These are phyloP conservation scores for Liasis olivaceus DNA, from an alignment of 2,797 vertebrate genomes.

Conservation along the genomic window DNA sequence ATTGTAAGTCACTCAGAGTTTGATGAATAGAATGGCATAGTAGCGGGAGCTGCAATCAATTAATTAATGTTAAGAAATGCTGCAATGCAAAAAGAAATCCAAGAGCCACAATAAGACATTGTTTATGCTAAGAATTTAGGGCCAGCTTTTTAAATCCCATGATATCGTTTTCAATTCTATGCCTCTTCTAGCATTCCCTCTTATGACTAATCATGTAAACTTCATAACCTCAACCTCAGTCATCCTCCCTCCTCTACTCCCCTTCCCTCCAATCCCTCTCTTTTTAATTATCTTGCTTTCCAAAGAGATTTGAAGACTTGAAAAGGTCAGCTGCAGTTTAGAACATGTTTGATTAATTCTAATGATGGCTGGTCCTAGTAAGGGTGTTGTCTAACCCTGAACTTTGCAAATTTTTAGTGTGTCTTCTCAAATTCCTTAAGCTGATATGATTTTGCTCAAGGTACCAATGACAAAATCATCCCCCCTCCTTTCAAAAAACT, in stretches of 20 bases:
- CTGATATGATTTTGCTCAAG: conserved; percentile 23
- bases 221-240: not conserved
- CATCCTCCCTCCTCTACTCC: too few species aligned
- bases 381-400: not conserved
- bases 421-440: not conserved
- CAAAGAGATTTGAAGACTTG: not conserved
- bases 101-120: not conserved
- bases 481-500: not conserved
- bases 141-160: not conserved
- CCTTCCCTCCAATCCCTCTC: too few species aligned
- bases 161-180: not conserved
- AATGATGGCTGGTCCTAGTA: not conserved
- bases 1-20: not conserved
- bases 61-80: not conserved
- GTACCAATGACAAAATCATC: not conserved
- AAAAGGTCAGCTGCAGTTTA: not conserved
- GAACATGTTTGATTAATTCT: not conserved
- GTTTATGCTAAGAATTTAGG: not conserved
- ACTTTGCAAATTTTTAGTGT: not conserved
- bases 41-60: not conserved
- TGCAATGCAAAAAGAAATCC: not conserved
- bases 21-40: not conserved
- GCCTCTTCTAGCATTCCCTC: not conserved
- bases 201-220: not conserved
- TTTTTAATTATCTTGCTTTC: not conserved